Percentiles rank a stretch among this genome's conserved stretches.
These are phyloP conservation scores for Meta bourneti DNA, from an alignment of 2,888 invertebrate species.

Conservation along the genomic window DNA sequence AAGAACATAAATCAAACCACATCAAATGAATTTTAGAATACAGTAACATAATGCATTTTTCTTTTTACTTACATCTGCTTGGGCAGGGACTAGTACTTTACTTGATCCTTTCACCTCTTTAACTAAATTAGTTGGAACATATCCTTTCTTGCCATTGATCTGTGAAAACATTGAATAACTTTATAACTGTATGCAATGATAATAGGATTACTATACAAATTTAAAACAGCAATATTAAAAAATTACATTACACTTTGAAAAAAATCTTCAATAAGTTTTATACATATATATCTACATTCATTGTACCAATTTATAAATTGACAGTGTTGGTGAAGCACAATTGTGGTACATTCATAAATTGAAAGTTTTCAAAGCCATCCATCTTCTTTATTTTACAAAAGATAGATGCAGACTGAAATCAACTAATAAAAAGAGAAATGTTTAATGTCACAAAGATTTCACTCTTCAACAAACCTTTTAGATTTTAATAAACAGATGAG, in stretches of 20 bases:
- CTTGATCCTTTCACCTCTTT: neutral
- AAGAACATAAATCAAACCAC: too few relatives aligned
- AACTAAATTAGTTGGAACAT: slow-evolving; percentile 37
- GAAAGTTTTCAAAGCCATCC: too few relatives aligned
- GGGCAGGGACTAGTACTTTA: slow-evolving; percentile 51
- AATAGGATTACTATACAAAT: too few relatives aligned
- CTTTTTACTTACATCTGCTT: slow-evolving; percentile 42
- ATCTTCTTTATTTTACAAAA: too few relatives aligned
- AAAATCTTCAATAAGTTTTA: too few relatives aligned
- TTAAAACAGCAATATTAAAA: neutral
- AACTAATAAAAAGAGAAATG: too few relatives aligned
- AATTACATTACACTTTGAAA: neutral
- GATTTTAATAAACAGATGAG: too few relatives aligned
- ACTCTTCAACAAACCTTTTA: too few relatives aligned
- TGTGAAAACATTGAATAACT: neutral
- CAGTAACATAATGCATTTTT: too few relatives aligned
- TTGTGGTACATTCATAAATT: neutral
- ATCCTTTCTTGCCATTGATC: slow-evolving; percentile 43
- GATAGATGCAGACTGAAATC: too few relatives aligned
- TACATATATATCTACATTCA: neutral
- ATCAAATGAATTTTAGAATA: too few relatives aligned
- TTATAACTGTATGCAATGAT: neutral
- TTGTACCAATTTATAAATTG: neutral
- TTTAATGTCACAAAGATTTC: too few relatives aligned
- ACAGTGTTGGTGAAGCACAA: neutral